Evolutionary conservation across 2,888 invertebrate species (phyloP), one percentile per base, ranked within the genome.

Genomic region (Margaritifera margaritifera): DNA sequence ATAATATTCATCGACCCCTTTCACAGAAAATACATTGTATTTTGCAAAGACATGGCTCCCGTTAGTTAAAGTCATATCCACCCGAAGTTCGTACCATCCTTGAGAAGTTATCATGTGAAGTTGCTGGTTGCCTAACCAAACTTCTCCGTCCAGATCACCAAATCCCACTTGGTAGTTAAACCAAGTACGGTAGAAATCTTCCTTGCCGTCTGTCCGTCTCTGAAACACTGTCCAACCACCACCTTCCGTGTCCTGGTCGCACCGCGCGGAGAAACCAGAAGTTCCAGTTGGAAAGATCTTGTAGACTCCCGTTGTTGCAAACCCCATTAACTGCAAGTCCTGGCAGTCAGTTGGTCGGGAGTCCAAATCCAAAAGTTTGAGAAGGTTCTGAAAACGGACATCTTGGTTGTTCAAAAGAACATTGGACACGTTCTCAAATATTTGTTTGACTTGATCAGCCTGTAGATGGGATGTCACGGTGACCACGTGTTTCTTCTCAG

Each of bases 181-280:
- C 72, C 72, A 72, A 11, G 51, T 66, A 59, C 57, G 58, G 20
- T 72, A 69, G 59, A 69, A 72, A 42, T 72, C 68, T 5, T 42
- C 42, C 15, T 42, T 42, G 0, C 42, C 42, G 15, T 42, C 42
- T 11, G 42, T 42, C 15, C 42, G 42, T 8, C 72, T 56, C 60
- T 72, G 72, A 31, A 69, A 59, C 15, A 72, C 66, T 11, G 72
- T 72, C 72, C 72, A 72, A 15, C 65, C 72, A 6, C 72, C 72
- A 42, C 18, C 20, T 2, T 31, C 52, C 19, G 62, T 55, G 22
- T 54, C 53, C 68, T 68, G 68, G 50, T 71, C 71, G 27, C 71
- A 68, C 22, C 65, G 57, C 4, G 68, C 71, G 2, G 15, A 52
- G 20, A 71, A 27, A 18, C 62, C 71, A 15, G 6, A 24, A 2